Evolutionary conservation across 2,113 vertebrate species (phyloP), one percentile per base, ranked within the genome.

Genomic region (Stercorarius parasiticus): DNA sequence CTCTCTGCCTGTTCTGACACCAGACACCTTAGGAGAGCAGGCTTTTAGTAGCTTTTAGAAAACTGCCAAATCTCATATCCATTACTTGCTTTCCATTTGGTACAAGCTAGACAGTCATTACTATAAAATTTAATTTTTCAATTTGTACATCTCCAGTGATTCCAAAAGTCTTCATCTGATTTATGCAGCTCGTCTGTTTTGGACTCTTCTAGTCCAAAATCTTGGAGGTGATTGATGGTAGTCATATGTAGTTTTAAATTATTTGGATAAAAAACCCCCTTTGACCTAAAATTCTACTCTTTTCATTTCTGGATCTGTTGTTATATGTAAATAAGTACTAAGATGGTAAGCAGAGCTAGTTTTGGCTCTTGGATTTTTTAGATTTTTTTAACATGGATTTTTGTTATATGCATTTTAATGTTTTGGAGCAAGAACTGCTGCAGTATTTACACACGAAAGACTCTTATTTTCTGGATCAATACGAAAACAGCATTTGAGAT

Each of bases 1-100:
- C 15, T 49, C 72, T 77, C 55, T 93, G 66, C 58, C 84, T 90
- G 36, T 95, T 97, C 85, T 95, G 69, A 95, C 59, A 93, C 38
- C 36, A 89, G 66, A 84, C 21, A 71, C 2, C 3, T 70, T 47
- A 64, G 67, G 6, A 83, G 9, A 88, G 4, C 25, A 82, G 25
- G 5, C 32, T 67, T 95, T 90, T 66, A 87, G 5, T 25, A 42
- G 32, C 55, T 52, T 81, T 76, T 76, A 74, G 62, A 85, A 87
- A 86, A 81, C 12, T 74, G 19, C 32, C 27, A 26, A 34, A 67
- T 59, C 88, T 77, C 58, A 82, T 74, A 77, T 12, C 13, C 11
- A 11, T 79, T 72, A 64, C 17, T 67, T 64, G 15, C 15, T 93
- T 89, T 92, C 38, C 1, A 2, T 62, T 88, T 81, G 3, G 52